phyloP scores from a whole-genome alignment of 2,797 vertebrate genomes.

The Vespertilio murinus region DNA sequence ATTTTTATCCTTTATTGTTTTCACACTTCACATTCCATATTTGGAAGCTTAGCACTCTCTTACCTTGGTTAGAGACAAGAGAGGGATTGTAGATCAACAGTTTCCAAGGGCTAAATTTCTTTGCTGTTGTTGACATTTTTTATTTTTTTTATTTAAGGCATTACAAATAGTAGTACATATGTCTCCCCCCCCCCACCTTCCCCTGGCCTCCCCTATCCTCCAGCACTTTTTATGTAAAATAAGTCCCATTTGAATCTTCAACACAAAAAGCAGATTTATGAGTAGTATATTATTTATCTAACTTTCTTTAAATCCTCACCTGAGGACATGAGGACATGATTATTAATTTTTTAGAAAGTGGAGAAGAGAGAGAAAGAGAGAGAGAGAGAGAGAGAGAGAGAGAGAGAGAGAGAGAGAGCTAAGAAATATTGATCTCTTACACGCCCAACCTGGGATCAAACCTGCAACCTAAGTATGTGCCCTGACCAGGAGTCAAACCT shows the following conservation, averaged over 20 bases:
- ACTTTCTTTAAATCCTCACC: background rate
- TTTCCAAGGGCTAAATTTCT: slow-evolving; percentile 23
- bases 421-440: background rate
- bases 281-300: slow-evolving; percentile 5
- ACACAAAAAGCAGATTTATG: slow-evolving; percentile 9
- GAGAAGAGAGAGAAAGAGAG: too few relatives aligned
- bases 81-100: background rate
- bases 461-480: background rate
- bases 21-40: background rate
- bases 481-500: background rate
- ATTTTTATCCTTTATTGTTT: slow-evolving; percentile 17
- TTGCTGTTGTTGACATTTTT: background rate
- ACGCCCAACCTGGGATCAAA: too few relatives aligned
- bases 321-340: background rate
- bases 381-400: background rate
- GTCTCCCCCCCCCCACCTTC: too few relatives aligned
- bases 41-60: background rate
- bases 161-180: too few relatives aligned
- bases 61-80: background rate
- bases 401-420: too few relatives aligned
- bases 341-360: background rate
- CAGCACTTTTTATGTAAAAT: background rate
- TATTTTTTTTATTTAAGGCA: too few relatives aligned
- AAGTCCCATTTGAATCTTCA: slow-evolving; percentile 7
- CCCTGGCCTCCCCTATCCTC: too few relatives aligned